Evolutionary conservation across 2,888 invertebrate genomes (phyloP).

Genomic region (Julus scanicus): DNA sequence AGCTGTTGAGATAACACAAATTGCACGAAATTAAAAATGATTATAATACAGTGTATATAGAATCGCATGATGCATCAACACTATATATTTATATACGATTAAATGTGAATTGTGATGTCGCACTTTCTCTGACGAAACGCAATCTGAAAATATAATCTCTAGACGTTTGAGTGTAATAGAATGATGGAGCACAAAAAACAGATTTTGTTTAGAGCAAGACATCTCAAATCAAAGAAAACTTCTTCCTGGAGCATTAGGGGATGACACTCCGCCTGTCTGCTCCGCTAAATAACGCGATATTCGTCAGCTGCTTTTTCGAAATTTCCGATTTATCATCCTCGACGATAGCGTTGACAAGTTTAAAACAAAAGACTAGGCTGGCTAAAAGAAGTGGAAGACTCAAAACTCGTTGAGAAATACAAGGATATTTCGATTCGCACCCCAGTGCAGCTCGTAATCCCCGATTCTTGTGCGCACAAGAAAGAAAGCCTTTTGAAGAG

Average conservation of each 20-base stretch:
- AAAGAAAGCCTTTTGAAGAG: slow-evolving; percentile 25
- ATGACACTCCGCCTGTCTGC: background rate
- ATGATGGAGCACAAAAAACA: background rate
- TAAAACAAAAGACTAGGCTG: background rate
- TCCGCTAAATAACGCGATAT: background rate
- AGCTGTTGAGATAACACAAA: too few relatives aligned
- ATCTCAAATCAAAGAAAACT: background rate
- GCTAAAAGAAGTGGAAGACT: background rate
- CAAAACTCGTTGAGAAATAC: background rate
- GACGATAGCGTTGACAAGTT: background rate
- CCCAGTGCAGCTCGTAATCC: background rate
- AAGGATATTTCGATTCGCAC: background rate
- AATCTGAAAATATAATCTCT: background rate
- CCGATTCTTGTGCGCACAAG: background rate
- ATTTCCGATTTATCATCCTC: background rate
- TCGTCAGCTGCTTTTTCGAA: background rate
- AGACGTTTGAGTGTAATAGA: background rate
- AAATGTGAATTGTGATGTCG: too few relatives aligned
- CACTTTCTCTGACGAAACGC: background rate
- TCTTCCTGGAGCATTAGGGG: background rate
- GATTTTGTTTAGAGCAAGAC: background rate
- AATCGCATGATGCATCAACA: too few relatives aligned
- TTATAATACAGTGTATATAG: too few relatives aligned
- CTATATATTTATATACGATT: too few relatives aligned
- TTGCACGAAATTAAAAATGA: too few relatives aligned